These are phyloP conservation scores for Acrocephalus arundinaceus DNA, from an alignment of 2,113 vertebrate genomes.

Conservation along the genomic window DNA sequence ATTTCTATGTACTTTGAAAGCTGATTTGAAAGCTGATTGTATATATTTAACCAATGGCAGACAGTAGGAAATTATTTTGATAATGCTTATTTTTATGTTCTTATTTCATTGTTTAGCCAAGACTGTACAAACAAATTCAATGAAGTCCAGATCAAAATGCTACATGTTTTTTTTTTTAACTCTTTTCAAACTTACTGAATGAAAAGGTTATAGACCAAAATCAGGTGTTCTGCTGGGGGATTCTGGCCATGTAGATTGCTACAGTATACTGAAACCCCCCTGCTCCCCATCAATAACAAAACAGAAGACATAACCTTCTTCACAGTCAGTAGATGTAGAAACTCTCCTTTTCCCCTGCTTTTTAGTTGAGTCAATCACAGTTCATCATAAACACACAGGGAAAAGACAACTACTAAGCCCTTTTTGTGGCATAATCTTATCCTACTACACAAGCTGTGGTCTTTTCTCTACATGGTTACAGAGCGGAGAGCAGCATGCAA, in stretches of 20 bases:
- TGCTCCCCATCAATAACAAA: not conserved
- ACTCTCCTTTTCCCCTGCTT: not conserved
- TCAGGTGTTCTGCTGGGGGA: not conserved
- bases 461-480: not conserved
- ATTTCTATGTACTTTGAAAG: not conserved
- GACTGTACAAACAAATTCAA: not conserved
- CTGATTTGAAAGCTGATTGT: not conserved
- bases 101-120: not conserved
- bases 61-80: not conserved
- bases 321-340: not conserved
- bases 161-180: not conserved
- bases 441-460: not conserved
- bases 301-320: not conserved
- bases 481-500: not conserved
- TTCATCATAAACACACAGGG: not conserved
- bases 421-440: not conserved
- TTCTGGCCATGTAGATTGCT: not conserved
- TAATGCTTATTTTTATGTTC: not conserved
- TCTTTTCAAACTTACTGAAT: not conserved
- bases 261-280: not conserved
- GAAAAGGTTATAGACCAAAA: not conserved
- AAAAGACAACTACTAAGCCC: not conserved
- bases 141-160: not conserved
- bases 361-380: not conserved
- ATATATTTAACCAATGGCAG: not conserved